Evolutionary conservation across 2,888 invertebrate genomes (phyloP).

Genomic region (Dicycla oo): DNA sequence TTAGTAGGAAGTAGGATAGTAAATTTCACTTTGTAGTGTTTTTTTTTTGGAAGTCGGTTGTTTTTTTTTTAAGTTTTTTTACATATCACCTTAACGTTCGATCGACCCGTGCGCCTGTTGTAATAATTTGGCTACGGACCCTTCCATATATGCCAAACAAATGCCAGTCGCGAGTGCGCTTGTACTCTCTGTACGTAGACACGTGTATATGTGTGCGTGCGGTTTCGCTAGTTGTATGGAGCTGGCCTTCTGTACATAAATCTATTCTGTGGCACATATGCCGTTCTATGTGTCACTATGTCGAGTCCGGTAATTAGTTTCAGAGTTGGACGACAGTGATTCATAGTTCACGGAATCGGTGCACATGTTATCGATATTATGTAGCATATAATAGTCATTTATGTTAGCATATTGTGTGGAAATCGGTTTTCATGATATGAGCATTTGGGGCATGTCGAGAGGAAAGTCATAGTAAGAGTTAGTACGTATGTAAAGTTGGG

Average conservation of each 20-base stretch:
- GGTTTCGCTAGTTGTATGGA: neutral
- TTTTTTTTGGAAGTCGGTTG: too few species aligned
- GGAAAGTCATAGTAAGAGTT: neutral
- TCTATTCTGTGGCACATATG: neutral
- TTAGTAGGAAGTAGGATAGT: too few species aligned
- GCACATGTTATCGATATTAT: conserved; percentile 49
- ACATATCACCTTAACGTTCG: too few species aligned
- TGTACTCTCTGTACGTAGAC: neutral
- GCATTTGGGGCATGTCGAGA: neutral
- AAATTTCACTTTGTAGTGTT: too few species aligned
- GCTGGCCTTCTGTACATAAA: conserved; percentile 3
- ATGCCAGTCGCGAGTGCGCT: neutral
- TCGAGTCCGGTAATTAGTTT: conserved; percentile 53
- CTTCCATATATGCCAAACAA: neutral
- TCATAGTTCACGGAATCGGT: conserved; percentile 44
- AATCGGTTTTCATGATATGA: neutral
- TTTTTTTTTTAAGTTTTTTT: too few species aligned
- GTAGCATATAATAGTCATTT: conserved; percentile 22
- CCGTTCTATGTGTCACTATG: conserved; percentile 53
- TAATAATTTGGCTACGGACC: neutral
- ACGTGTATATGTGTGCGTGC: neutral
- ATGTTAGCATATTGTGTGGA: conserved; percentile 15
- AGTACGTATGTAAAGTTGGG: neutral
- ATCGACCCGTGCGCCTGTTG: neutral
- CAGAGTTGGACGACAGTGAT: conserved; percentile 33